Base-by-base conservation (phyloP, 2,888 invertebrate genomes). In the Plebejus melissa region DNA sequence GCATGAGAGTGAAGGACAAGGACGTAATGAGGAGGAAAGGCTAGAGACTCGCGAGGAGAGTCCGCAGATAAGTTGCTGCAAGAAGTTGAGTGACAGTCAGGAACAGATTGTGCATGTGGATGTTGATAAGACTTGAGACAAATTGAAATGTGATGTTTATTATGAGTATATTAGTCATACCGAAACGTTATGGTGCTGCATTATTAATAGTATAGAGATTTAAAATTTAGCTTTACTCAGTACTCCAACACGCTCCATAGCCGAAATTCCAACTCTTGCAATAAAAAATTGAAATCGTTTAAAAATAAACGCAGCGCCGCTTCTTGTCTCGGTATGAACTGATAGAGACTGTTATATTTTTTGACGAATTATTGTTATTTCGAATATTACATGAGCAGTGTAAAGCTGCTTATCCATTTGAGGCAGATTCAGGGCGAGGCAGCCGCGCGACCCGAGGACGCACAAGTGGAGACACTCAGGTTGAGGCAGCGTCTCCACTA, bases 21-120 rank as follows among this genome's bases (percentile, higher is more conserved):
- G 76, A 4, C 76, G 82, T 9, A 85, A 84, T 69, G 86, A 84
- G 75, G 82, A 84, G 69, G 82, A 80, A 13, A 79, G 77, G 3
- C 50, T 28, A 0, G 81, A 80, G 16, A 80, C 81, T 75, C 82
- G 91, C 58, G 93, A 92, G 79, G 83, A 86, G 57, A 91, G 88
- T 76, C 92, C 93, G 0, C 87, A 90, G 77, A 86, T 93, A 65
- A 85, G 88, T 13, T 93, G 93, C 80, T 93, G 91, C 77, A 87
- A 86, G 74, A 85, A 86, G 0, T 82, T 85, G 6, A 86, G 87
- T 16, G 91, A 89, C 32, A 93, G 93, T 78, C 92, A 91, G 78
- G 92, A 93, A 77, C 89, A 91, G 77, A 93, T 93, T 70, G 81
- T 90, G 54, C 85, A 71, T n/a, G 70, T 71, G 41, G 28, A 22